Percentiles rank a stretch among this genome's conserved stretches.
phyloP scores from a whole-genome alignment of 2,888 invertebrate species.

The Cosmia pyralina region DNA sequence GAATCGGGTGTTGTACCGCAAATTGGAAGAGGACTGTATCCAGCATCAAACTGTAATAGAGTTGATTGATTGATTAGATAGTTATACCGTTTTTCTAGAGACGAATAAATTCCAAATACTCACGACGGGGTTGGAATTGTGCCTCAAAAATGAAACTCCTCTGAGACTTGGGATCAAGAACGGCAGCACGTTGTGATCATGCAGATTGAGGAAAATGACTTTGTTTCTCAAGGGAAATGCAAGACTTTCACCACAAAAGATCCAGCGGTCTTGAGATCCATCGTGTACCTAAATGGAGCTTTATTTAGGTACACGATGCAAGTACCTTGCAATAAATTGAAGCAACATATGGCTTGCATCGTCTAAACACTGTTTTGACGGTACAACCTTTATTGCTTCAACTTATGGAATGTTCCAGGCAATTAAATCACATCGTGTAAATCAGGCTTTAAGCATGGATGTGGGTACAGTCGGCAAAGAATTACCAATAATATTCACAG shows the following conservation, averaged over 20 bases:
- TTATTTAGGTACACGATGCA: background rate
- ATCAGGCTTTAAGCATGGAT: background rate
- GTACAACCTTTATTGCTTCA: background rate
- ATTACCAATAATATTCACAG: background rate
- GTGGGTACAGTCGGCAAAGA: background rate
- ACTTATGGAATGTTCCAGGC: too few relatives aligned
- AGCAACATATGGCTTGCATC: background rate
- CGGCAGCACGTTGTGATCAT: constrained; percentile 7
- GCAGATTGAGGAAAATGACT: constrained; percentile 36
- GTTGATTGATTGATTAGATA: constrained; percentile 1
- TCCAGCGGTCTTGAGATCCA: background rate
- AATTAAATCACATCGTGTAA: background rate
- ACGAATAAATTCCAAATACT: constrained; percentile 15
- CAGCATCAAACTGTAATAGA: background rate
- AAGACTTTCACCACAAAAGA: constrained; percentile 16
- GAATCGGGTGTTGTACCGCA: background rate
- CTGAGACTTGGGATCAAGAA: constrained; percentile 20
- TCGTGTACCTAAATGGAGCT: background rate
- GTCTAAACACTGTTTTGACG: background rate
- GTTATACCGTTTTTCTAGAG: constrained; percentile 20
- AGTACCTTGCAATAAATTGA: background rate
- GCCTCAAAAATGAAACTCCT: constrained; percentile 7
- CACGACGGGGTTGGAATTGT: constrained; percentile 6
- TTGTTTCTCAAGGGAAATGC: constrained; percentile 29
- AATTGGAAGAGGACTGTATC: background rate